Percentiles rank a stretch among this genome's conserved stretches.
Conservation (phyloP, 2,113 vertebrate genomes). For the Phycodurus eques region DNA sequence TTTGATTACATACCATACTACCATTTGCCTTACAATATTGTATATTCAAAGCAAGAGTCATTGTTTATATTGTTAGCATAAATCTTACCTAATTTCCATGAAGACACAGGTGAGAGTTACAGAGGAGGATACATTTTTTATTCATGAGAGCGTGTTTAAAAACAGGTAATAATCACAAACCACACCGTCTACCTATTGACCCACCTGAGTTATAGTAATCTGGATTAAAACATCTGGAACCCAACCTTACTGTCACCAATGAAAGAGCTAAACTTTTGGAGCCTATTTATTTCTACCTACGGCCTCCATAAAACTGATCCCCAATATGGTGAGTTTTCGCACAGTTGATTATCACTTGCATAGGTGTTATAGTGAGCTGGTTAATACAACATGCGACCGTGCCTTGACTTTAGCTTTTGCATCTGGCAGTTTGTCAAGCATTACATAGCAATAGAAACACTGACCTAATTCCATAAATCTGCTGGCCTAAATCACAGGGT, state of each 20-base stretch:
- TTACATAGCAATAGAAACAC: constrained; percentile 61
- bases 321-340: background rate
- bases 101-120: background rate
- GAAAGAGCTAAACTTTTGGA: constrained; percentile 29
- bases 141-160: background rate
- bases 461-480: constrained; percentile 76
- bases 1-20: background rate
- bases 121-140: background rate
- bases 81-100: background rate
- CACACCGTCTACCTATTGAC: constrained; percentile 49
- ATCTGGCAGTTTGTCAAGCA: constrained; percentile 46
- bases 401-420: constrained; percentile 23
- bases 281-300: constrained; percentile 8
- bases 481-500: constrained; percentile 69
- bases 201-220: constrained; percentile 47
- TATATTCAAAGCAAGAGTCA: background rate
- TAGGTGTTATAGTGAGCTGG: background rate
- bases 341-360: background rate
- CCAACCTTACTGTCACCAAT: constrained; percentile 12
- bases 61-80: too few species aligned
- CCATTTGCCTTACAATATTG: too few species aligned
- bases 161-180: constrained; percentile 24
- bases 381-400: background rate
- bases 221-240: constrained; percentile 63
- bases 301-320: constrained; percentile 8